phyloP scores from a whole-genome alignment of 30 jellyfish, hydroid and myxozoan genomes.

The Hydra vulgaris region DNA sequence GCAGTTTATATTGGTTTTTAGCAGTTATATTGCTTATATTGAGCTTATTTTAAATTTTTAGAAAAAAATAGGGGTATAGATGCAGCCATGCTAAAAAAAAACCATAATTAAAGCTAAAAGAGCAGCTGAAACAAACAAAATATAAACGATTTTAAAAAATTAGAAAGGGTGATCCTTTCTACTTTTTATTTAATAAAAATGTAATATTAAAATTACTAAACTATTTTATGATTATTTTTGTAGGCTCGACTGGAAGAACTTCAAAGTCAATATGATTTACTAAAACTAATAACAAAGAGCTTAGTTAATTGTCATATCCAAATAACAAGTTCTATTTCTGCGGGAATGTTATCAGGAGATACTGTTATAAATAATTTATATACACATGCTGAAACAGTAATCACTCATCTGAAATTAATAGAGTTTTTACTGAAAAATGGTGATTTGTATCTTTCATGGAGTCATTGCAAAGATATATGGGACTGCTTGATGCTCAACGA shows the following conservation, averaged over 20 bases:
- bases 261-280: conserved; percentile 67
- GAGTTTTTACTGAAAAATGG: conserved; percentile 80
- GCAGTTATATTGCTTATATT: too few relatives aligned
- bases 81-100: too few relatives aligned
- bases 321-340: conserved; percentile 29
- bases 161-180: too few relatives aligned
- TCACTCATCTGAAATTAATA: conserved; percentile 62
- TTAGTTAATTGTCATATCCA: conserved; percentile 47
- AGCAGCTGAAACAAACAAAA: too few relatives aligned
- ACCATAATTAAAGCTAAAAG: too few relatives aligned
- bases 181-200: too few relatives aligned
- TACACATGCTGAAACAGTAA: conserved; percentile 79
- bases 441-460: conserved; percentile 63
- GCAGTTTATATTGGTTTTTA: too few relatives aligned
- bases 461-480: conserved; percentile 85
- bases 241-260: conserved; percentile 79
- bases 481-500: conserved; percentile 79
- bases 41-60: too few relatives aligned
- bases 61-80: too few relatives aligned
- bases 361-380: conserved; percentile 57
- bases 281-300: conserved; percentile 67
- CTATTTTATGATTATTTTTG: background rate
- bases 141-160: too few relatives aligned
- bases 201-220: too few relatives aligned
- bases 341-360: conserved; percentile 56